Evolutionary conservation across 2,797 vertebrate species (phyloP).

Genomic region (Pogonophryne albipinna): DNA sequence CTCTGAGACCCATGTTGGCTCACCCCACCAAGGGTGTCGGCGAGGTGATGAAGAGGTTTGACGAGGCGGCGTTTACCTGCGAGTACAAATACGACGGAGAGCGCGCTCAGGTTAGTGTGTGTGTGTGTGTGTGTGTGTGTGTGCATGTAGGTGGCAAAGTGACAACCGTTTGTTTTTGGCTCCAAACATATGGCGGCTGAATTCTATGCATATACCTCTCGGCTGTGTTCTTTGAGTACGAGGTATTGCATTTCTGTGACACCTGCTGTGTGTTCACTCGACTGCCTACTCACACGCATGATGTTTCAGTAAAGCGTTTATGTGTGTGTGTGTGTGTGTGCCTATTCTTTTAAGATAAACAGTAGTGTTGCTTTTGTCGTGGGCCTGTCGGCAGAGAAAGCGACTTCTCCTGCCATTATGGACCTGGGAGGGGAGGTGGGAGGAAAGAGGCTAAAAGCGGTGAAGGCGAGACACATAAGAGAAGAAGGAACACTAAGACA

Average conservation of each 20-base stretch:
- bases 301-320: neutral
- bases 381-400: constrained; percentile 64
- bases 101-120: constrained; percentile 91
- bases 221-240: constrained; percentile 55
- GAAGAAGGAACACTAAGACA: constrained; percentile 38
- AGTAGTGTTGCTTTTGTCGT: constrained; percentile 51
- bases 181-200: constrained; percentile 58
- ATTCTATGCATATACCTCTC: constrained; percentile 61
- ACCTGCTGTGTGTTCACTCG: constrained; percentile 17
- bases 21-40: constrained; percentile 91
- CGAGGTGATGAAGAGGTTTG: constrained; percentile 92
- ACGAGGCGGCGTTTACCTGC: constrained; percentile 92
- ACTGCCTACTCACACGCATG: constrained; percentile 10
- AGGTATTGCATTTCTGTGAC: constrained; percentile 51
- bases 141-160: constrained; percentile 23
- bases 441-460: constrained; percentile 32
- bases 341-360: constrained; percentile 67
- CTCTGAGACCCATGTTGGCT: constrained; percentile 93
- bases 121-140: neutral
- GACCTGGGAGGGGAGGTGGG: constrained; percentile 34
- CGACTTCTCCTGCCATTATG: constrained; percentile 48
- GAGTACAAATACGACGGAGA: constrained; percentile 96
- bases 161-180: constrained; percentile 55
- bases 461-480: constrained; percentile 33
- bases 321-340: neutral